Percentiles rank a stretch among this genome's conserved stretches.
These are phyloP conservation scores for Selene dorsalis DNA, from an alignment of 2,797 vertebrate genomes.

Conservation along the genomic window DNA sequence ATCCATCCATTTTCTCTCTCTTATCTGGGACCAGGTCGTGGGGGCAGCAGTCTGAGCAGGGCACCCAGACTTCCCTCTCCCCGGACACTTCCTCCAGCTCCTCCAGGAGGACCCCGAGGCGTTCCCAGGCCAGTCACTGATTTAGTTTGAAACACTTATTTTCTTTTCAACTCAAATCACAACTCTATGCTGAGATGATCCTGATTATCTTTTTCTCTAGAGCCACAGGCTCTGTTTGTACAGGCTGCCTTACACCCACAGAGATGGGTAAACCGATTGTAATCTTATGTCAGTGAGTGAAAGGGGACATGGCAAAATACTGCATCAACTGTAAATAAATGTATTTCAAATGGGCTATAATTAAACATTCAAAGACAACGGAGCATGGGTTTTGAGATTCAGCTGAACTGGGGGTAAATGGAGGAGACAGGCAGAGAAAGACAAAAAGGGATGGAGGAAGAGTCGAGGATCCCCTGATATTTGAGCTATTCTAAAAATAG, in stretches of 20 bases:
- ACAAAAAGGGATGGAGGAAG: slow-evolving; percentile 46
- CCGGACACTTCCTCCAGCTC: too few species aligned
- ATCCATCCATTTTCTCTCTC: too few species aligned
- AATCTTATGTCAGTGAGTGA: slow-evolving; percentile 31
- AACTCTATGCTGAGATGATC: background rate
- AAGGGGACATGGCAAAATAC: slow-evolving; percentile 11
- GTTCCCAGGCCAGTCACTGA: too few species aligned
- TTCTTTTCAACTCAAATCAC: background rate
- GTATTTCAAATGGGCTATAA: slow-evolving; percentile 20
- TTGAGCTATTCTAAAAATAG: slow-evolving; percentile 73
- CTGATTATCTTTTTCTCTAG: background rate
- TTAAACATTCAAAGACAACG: slow-evolving; percentile 36
- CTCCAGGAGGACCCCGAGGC: too few species aligned
- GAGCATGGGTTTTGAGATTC: slow-evolving; percentile 31
- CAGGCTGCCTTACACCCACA: background rate
- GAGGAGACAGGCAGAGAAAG: slow-evolving; percentile 49
- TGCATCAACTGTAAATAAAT: slow-evolving; percentile 17
- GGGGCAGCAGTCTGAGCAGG: too few species aligned
- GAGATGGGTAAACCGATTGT: slow-evolving; percentile 30
- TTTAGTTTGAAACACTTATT: too few species aligned
- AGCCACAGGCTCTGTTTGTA: slow-evolving; percentile 5
- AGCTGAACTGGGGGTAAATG: slow-evolving; percentile 33
- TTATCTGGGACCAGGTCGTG: too few species aligned
- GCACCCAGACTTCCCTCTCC: too few species aligned
- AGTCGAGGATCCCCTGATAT: slow-evolving; percentile 62